Percentiles rank a stretch among this genome's conserved stretches.
These are phyloP conservation scores for Phocides pigmalion DNA, from an alignment of 1,140 invertebrate species.

Conservation along the genomic window DNA sequence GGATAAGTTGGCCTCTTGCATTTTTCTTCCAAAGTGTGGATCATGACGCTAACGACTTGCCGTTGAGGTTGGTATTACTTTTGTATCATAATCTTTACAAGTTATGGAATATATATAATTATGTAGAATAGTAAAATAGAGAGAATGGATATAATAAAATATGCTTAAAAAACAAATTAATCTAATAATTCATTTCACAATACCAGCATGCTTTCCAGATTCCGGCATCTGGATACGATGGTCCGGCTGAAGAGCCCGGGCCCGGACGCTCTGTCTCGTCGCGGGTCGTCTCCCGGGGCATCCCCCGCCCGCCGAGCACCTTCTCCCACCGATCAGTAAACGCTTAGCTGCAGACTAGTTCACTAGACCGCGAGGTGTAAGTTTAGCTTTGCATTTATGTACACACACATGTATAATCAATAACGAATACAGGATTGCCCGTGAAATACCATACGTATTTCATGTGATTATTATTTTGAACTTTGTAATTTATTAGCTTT, in stretches of 20 bases:
- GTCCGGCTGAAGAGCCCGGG: slow-evolving; percentile 87
- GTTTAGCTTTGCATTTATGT: no score
- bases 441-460: no score
- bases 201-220: slow-evolving; percentile 81
- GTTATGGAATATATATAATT: no score
- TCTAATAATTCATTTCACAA: slow-evolving; percentile 4
- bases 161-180: no score
- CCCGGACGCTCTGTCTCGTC: slow-evolving; percentile 72
- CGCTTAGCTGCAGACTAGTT: slow-evolving; percentile 4
- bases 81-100: no score
- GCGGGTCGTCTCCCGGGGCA: slow-evolving; percentile 84
- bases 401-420: no score
- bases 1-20: slow-evolving; percentile 95
- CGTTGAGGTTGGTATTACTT: slow-evolving; percentile 87
- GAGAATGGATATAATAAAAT: no score
- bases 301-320: slow-evolving; percentile 85
- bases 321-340: slow-evolving; percentile 61
- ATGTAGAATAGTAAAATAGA: no score
- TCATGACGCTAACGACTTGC: slow-evolving; percentile 89
- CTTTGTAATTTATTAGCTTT: no score
- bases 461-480: no score
- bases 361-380: no score
- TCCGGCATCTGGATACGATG: slow-evolving; percentile 92
- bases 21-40: slow-evolving; percentile 92
- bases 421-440: no score